Conservation (phyloP, 2,888 invertebrate genomes). For the Chamaedrilus cognettii region DNA sequence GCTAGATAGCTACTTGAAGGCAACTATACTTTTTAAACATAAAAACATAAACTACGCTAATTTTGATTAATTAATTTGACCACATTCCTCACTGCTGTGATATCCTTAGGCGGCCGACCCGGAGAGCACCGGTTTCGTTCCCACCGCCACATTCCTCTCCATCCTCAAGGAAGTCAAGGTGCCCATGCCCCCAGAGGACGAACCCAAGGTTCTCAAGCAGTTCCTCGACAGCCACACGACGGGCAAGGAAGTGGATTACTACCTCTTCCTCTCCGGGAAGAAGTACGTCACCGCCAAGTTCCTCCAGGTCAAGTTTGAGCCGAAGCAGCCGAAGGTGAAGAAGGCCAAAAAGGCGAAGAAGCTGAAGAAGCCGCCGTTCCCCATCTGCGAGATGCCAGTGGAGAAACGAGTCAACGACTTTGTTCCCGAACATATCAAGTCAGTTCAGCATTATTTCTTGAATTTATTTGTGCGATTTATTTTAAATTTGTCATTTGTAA, state of each 20-base stretch:
- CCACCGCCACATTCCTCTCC: constrained; percentile 50
- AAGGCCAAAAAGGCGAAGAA: constrained; percentile 49
- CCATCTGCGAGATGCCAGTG: constrained; percentile 37
- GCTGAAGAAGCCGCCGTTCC: constrained; percentile 57
- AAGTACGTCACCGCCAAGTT: constrained; percentile 59
- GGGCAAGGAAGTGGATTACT: constrained; percentile 47
- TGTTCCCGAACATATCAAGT: constrained; percentile 51
- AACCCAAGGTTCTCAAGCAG: constrained; percentile 42
- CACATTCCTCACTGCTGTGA: too few relatives aligned
- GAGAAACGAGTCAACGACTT: constrained; percentile 46
- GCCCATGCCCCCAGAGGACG: constrained; percentile 35
- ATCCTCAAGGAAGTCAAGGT: constrained; percentile 47
- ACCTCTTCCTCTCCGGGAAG: constrained; percentile 56
- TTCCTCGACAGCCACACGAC: constrained; percentile 31
- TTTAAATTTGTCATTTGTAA: too few relatives aligned
- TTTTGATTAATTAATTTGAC: too few relatives aligned
- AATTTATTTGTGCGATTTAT: too few relatives aligned
- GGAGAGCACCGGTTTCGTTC: constrained; percentile 47
- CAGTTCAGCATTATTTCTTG: too few relatives aligned
- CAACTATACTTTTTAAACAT: too few relatives aligned
- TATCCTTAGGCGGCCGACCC: constrained; percentile 44
- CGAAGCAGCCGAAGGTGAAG: constrained; percentile 59
- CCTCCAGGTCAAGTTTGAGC: constrained; percentile 57
- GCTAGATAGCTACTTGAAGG: too few relatives aligned
- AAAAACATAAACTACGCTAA: too few relatives aligned